Percentiles rank a stretch among this genome's conserved stretches.
Conservation (phyloP, 2,888 invertebrate species). For the Nasonia oneida region DNA sequence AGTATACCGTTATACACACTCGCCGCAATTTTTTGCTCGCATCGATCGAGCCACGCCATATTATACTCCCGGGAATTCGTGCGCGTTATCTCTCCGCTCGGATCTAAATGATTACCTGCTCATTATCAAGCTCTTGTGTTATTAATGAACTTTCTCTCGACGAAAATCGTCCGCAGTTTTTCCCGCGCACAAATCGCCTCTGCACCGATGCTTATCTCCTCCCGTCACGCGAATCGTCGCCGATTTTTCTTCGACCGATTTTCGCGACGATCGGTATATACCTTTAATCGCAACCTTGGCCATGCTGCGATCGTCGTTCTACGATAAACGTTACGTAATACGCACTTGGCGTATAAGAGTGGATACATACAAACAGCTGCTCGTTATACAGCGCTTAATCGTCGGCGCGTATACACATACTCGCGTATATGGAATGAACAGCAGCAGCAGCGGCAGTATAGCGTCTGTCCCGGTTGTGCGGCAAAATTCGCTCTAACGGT, state of each 20-base stretch:
- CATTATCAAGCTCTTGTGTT: conserved; percentile 34
- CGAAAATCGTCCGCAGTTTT: conserved; percentile 6
- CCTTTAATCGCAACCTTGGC: neutral
- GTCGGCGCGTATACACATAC: neutral
- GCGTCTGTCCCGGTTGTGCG: neutral
- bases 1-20: neutral
- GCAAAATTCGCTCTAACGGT: conserved; percentile 22
- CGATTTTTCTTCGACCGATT: neutral
- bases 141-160: conserved; percentile 36
- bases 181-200: neutral
- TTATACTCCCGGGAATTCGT: conserved; percentile 34
- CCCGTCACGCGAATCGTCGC: neutral
- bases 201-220: neutral
- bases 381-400: conserved; percentile 33
- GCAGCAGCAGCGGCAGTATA: too few relatives aligned
- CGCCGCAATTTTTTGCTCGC: neutral
- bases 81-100: neutral
- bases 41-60: conserved; percentile 18
- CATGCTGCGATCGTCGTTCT: neutral
- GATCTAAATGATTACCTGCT: conserved; percentile 40
- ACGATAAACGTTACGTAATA: neutral
- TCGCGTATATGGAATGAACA: neutral
- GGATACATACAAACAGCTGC: neutral
- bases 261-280: neutral
- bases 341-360: neutral